Evolutionary conservation across 2,888 invertebrate genomes (phyloP).

Genomic region (Tolmerus cingulatus): DNA sequence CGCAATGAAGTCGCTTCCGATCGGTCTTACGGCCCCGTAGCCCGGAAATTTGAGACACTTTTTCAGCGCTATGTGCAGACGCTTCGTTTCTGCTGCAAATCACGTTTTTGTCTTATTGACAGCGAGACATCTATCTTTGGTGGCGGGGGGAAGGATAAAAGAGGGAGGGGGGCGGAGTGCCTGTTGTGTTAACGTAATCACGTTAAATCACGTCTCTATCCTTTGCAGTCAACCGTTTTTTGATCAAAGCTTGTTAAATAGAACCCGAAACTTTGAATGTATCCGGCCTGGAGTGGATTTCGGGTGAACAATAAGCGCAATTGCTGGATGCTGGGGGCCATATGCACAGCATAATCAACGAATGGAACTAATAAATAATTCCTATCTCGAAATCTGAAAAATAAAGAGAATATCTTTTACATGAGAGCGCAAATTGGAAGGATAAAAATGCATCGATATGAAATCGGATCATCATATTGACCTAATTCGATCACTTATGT

Average conservation of each 20-base stretch:
- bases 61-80: neutral
- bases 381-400: neutral
- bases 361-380: neutral
- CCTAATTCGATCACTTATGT: neutral
- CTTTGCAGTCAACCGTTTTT: neutral
- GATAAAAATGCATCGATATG: neutral
- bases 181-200: neutral
- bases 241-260: neutral
- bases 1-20: neutral
- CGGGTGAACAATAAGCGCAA: neutral
- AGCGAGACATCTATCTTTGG: neutral
- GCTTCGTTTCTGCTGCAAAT: neutral
- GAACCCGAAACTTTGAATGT: neutral
- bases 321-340: neutral
- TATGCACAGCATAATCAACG: neutral
- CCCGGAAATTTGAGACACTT: neutral
- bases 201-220: neutral
- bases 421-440: neutral
- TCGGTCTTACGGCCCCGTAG: neutral
- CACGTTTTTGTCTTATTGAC: neutral
- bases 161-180: neutral
- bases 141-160: neutral
- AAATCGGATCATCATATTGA: neutral
- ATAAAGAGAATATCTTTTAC: neutral
- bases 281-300: neutral